Base-by-base conservation (phyloP, 2,797 vertebrate genomes). In the Clarias laeviceps region DNA sequence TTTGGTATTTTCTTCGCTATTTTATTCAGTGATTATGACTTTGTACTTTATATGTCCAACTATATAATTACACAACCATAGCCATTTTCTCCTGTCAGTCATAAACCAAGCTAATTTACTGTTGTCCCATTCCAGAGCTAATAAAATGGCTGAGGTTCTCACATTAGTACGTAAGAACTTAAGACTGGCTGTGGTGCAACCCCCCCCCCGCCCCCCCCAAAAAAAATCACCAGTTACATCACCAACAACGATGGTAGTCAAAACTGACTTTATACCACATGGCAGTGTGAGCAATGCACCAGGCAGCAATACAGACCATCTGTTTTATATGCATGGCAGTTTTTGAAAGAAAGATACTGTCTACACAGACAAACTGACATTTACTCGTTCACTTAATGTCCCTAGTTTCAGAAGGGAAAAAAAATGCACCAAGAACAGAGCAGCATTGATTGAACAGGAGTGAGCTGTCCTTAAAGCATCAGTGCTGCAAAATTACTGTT, bases 331-430 rank as follows among this genome's bases (percentile, higher is more conserved):
- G 27, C 27, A 81, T 29, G 40, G 62, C 64, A 81, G n/a, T 66
- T 81, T 66, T 54, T 32, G 62, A 81, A 40, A 81, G 64, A 81
- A 81, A 66, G 79, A 81, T 81, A 66, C 79, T 81, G 79, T 81
- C 40, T 81, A 32, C 8, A 20, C 62, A 56, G 79, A 65, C 79
- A 54, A 66, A 66, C 79, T 72, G 45, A 72, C 82, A 69, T 66
- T 83, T 74, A 27, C 68, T 73, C 68, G 27, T 74, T 82, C 66
- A 37, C 45, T 76, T 20, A n/a, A 59, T 73, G 68, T 50, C 37
- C 76, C 69, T 77, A 50, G 34, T 74, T 77, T 29, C 29, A 37
- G 54, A 79, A 50, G 45, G 74, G 29, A 32, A 79, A 79, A 59
- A 59, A 79, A 37, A 34, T 4, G 14, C 12, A 79, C 20, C 57